A percentile compares a stretch with the other conserved stretches of the same genome.
These are phyloP conservation scores for Agelaius phoeniceus DNA, from an alignment of 2,113 vertebrate species.

Conservation along the genomic window DNA sequence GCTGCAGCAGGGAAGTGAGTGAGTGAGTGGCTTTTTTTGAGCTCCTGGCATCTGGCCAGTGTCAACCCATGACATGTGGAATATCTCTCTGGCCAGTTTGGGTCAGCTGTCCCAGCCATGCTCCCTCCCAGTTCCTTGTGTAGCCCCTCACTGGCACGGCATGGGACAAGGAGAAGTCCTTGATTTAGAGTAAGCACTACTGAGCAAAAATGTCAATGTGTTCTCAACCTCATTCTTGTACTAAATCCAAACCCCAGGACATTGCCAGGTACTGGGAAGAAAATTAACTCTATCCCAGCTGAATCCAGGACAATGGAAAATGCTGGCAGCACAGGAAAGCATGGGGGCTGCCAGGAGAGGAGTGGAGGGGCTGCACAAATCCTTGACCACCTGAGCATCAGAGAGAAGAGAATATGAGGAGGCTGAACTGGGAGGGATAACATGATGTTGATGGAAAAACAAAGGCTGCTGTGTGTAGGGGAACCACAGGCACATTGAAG, in stretches of 20 bases:
- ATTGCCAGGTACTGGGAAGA: background rate
- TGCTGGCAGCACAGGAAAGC: background rate
- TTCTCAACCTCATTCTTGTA: background rate
- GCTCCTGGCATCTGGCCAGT: background rate
- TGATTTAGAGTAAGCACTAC: background rate
- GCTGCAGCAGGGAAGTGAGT: background rate
- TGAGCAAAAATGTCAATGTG: background rate
- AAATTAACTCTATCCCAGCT: background rate
- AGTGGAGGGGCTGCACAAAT: background rate
- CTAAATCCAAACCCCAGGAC: background rate
- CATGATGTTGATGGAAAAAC: background rate
- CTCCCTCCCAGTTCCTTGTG: background rate
- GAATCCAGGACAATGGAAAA: background rate
- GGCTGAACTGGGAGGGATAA: background rate
- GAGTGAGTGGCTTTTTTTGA: background rate
- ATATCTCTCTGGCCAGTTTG: background rate
- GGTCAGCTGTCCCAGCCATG: background rate
- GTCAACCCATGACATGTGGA: background rate
- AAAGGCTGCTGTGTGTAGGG: background rate
- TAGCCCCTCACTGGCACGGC: background rate
- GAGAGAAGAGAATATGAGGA: background rate
- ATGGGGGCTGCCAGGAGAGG: background rate
- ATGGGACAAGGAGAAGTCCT: background rate
- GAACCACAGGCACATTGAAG: background rate
- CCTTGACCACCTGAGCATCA: rapidly evolving